Base-by-base conservation (phyloP, 1,140 invertebrate genomes). In the Myzus persicae region DNA sequence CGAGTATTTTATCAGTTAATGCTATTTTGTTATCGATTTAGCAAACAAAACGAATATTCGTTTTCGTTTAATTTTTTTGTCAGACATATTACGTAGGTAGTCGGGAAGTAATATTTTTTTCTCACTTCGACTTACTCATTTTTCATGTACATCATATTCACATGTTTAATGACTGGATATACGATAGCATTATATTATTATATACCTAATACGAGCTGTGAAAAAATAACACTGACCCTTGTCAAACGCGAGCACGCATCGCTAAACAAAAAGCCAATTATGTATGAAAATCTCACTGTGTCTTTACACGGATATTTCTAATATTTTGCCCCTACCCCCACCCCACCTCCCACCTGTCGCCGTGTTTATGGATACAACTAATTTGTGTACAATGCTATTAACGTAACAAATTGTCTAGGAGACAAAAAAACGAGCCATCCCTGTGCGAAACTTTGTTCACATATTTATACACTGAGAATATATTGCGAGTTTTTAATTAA, bases 151-250 rank as follows among this genome's bases (percentile, higher is more conserved):
- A 89, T 89, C 36, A 36, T 36, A 51, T 36, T 44, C 26, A 8
- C 46, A 14, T 89, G 46, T 51, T 89, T 89, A 51, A 89, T 51
- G n/a, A 51, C 42, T 88, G 85, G 11, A 51, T 89, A 89, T 51
- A 51, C 14, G 24, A 89, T 89, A 89, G 42, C 46, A 31, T 89
- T 36, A 51, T 46, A 88, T 46, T 46, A 48, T 46, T 36, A 36
- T 36, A 36, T 84, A 22, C 31, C 22, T 40, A 87, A 87, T 44
- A 44, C 31, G 42, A 0, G 26, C 11, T 26, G 14, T 89, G 87
- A 36, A 89, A 89, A 88, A 48, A 88, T 76, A 88, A 88, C 8
- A 88, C n/a, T 89, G 44, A 89, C 46, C 87, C 87, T 51, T 89
- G 46, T 48, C 85, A 48, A 76, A 88, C n/a, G 85, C 4, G 44